A percentile compares a stretch with the other conserved stretches of the same genome.
phyloP scores from a whole-genome alignment of 1,140 invertebrate genomes.

The Drosophila bifasciata region DNA sequence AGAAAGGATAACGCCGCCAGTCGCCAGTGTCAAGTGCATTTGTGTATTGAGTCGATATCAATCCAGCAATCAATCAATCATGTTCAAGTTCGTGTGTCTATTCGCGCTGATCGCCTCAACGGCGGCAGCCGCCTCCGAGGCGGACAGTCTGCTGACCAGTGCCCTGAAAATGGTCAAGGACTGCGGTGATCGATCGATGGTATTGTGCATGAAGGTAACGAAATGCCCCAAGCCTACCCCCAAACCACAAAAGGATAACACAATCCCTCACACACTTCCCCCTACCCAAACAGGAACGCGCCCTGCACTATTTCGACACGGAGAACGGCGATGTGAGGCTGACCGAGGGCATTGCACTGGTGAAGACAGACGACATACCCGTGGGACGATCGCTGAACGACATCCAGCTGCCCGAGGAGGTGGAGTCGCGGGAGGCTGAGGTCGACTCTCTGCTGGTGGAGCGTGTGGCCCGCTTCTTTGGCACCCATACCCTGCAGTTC shows the following conservation, averaged over 20 bases:
- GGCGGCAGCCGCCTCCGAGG: conserved; percentile 73
- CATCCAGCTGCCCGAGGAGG: conserved; percentile 87
- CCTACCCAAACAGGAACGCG: conserved; percentile 85
- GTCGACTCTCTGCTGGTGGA: conserved; percentile 91
- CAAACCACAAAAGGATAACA: too few relatives aligned
- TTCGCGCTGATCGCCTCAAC: conserved; percentile 86
- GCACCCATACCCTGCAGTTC: conserved; percentile 91
- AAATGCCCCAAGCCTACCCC: not conserved
- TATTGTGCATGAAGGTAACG: conserved; percentile 89
- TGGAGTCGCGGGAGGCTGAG: conserved; percentile 89
- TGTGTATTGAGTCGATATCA: conserved; percentile 22
- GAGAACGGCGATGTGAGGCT: conserved; percentile 86
- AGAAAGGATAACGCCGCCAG: conserved; percentile 18
- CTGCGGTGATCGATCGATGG: conserved; percentile 88
- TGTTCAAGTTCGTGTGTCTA: conserved; percentile 84
- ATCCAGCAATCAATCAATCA: conserved; percentile 84
- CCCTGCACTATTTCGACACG: conserved; percentile 87
- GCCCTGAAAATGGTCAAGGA: conserved; percentile 88
- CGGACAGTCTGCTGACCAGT: conserved; percentile 84
- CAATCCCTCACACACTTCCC: not conserved
- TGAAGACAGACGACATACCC: conserved; percentile 87
- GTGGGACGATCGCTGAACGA: conserved; percentile 85
- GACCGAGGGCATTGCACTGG: conserved; percentile 88
- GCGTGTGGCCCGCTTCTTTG: conserved; percentile 89
- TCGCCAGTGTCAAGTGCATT: conserved; percentile 53